phyloP scores from a whole-genome alignment of 1,140 invertebrate species.

The Hormaphis cornu region DNA sequence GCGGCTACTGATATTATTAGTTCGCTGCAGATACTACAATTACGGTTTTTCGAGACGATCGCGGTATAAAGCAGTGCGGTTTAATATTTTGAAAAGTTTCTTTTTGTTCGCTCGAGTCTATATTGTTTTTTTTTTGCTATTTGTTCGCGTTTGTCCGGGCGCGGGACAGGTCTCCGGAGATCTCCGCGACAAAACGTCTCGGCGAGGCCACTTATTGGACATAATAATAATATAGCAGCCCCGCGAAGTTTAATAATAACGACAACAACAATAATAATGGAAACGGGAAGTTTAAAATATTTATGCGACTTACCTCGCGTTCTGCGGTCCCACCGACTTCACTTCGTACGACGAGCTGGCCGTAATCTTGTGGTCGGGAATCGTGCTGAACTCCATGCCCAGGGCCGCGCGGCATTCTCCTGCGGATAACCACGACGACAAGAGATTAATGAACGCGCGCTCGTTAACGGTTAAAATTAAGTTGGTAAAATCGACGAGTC shows the following conservation, averaged over 20 bases:
- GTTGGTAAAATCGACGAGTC: too few relatives aligned
- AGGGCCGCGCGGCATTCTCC: slow-evolving; percentile 70
- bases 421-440: slow-evolving; percentile 46
- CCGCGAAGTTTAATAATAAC: not conserved
- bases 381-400: slow-evolving; percentile 83
- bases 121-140: too few relatives aligned
- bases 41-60: not conserved
- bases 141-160: not conserved
- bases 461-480: too few relatives aligned
- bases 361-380: slow-evolving; percentile 72
- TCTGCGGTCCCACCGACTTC: slow-evolving; percentile 81
- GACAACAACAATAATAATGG: too few relatives aligned
- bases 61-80: not conserved
- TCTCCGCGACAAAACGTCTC: not conserved
- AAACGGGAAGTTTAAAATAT: not conserved
- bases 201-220: not conserved
- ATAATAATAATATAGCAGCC: too few relatives aligned
- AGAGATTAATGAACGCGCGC: too few relatives aligned
- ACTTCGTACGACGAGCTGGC: slow-evolving; percentile 83
- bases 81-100: slow-evolving; percentile 2
- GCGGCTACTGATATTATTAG: not conserved
- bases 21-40: too few relatives aligned
- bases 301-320: slow-evolving; percentile 63
- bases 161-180: not conserved
- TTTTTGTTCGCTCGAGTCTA: slow-evolving; percentile 2